Conservation (phyloP, 2,113 vertebrate species). For the Acanthochromis polyacanthus region DNA sequence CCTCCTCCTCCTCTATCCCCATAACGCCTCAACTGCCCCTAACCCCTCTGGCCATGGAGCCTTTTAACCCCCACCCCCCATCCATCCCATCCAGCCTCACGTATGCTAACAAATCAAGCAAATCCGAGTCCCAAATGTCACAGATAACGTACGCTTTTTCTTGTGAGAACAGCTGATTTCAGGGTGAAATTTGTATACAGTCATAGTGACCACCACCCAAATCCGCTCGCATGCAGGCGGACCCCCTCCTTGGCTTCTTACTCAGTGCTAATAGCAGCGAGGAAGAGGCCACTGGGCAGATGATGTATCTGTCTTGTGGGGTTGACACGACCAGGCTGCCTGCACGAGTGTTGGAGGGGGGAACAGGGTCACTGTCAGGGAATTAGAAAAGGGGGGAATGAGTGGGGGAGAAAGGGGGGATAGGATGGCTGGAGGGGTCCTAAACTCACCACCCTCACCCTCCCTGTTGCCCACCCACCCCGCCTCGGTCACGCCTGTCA, state of each 20-base stretch:
- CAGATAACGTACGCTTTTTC: constrained; percentile 1
- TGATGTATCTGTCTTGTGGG: constrained; percentile 74
- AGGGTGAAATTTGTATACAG: background rate
- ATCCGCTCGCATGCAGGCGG: background rate
- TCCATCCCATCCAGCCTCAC: constrained; percentile 2
- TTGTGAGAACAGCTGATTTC: background rate
- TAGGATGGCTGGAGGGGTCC: constrained; percentile 71
- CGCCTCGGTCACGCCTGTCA: constrained; percentile 78
- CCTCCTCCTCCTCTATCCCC: background rate
- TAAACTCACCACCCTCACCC: constrained; percentile 38
- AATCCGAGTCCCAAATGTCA: constrained; percentile 31
- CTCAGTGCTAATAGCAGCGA: constrained; percentile 59
- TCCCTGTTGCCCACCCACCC: constrained; percentile 65
- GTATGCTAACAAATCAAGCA: constrained; percentile 34
- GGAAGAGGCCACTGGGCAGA: constrained; percentile 56
- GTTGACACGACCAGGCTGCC: constrained; percentile 45
- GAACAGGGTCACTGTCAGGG: constrained; percentile 70
- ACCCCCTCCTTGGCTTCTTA: background rate
- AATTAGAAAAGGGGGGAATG: constrained; percentile 66
- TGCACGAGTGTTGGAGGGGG: background rate
- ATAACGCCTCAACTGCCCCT: constrained; percentile 52
- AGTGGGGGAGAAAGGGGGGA: constrained; percentile 16
- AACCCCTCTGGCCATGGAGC: constrained; percentile 72
- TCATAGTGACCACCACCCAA: constrained; percentile 34
- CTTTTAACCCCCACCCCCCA: constrained; percentile 38